phyloP scores from a whole-genome alignment of 2,888 invertebrate genomes.

The Disparrhopalites patrizii region DNA sequence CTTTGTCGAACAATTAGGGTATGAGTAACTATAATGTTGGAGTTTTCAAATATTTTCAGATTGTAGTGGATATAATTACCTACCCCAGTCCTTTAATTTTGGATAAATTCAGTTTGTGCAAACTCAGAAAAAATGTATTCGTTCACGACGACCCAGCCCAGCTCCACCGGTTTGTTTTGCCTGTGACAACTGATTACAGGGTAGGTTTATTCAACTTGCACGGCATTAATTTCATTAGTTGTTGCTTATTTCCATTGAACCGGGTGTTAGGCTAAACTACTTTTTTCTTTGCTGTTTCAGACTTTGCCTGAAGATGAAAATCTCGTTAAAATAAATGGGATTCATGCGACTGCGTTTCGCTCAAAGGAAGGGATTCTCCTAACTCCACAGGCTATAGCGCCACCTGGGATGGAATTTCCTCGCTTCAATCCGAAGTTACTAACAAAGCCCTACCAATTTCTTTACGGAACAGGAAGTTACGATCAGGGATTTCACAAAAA shows the following conservation, averaged over 20 bases:
- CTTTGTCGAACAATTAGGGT: not conserved
- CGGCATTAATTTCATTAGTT: too few relatives aligned
- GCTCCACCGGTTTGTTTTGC: constrained; percentile 53
- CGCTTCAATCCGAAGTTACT: constrained; percentile 53
- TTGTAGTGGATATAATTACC: constrained; percentile 52
- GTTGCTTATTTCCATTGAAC: too few relatives aligned
- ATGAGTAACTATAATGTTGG: constrained; percentile 1
- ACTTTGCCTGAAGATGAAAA: constrained; percentile 50
- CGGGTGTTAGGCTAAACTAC: too few relatives aligned
- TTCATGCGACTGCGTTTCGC: constrained; percentile 51
- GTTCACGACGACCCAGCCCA: constrained; percentile 49
- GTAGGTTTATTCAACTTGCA: constrained; percentile 33
- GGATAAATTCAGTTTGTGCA: constrained; percentile 50
- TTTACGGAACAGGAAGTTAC: constrained; percentile 53
- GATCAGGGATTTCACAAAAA: constrained; percentile 50
- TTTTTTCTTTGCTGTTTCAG: too few relatives aligned
- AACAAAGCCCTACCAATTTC: constrained; percentile 53
- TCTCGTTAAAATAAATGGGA: constrained; percentile 51
- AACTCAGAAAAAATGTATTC: constrained; percentile 49
- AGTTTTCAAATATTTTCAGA: constrained; percentile 47
- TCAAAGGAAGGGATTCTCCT: constrained; percentile 49
- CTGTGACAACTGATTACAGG: constrained; percentile 50
- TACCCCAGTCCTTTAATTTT: constrained; percentile 51
- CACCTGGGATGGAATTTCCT: constrained; percentile 54
- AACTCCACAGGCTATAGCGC: constrained; percentile 45